Conservation (phyloP, 2,888 invertebrate genomes). For the Cryptosula pallasiana region DNA sequence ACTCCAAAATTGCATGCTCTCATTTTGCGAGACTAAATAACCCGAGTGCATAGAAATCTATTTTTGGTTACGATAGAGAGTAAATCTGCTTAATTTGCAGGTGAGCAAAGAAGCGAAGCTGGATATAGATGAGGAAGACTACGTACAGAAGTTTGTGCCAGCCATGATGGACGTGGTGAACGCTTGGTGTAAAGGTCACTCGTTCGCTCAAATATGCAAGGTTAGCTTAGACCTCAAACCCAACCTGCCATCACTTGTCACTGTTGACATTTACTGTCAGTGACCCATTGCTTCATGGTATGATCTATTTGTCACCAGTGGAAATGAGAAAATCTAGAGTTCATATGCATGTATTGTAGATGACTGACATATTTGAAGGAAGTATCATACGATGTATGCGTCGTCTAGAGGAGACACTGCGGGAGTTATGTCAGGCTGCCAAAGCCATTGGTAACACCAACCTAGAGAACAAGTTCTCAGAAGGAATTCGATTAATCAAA, state of each 20-base stretch:
- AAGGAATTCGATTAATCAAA: conserved; percentile 81
- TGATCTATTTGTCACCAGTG: too few species aligned
- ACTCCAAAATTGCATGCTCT: too few species aligned
- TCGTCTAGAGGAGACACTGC: conserved; percentile 85
- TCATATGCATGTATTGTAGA: conserved; percentile 30
- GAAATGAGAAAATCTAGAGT: too few species aligned
- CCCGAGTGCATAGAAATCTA: too few species aligned
- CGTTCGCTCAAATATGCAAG: conserved; percentile 85
- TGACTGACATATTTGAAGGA: conserved; percentile 56
- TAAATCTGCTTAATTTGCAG: too few species aligned
- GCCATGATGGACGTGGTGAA: conserved; percentile 95
- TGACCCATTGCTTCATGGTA: not conserved
- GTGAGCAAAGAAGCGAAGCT: conserved; percentile 63
- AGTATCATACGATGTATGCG: conserved; percentile 88
- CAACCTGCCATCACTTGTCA: not conserved
- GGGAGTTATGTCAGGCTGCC: conserved; percentile 91
- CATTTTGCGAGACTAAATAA: too few species aligned
- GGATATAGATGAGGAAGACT: conserved; percentile 75
- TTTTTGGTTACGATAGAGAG: too few species aligned
- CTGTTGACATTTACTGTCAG: not conserved
- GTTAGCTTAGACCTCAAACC: conserved; percentile 63
- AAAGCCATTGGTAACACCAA: conserved; percentile 95
- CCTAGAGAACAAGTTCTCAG: conserved; percentile 89
- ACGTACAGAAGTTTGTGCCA: conserved; percentile 87
- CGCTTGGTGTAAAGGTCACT: conserved; percentile 89